Evolutionary conservation across 2,797 vertebrate species (phyloP).

Genomic region (Masticophis lateralis): DNA sequence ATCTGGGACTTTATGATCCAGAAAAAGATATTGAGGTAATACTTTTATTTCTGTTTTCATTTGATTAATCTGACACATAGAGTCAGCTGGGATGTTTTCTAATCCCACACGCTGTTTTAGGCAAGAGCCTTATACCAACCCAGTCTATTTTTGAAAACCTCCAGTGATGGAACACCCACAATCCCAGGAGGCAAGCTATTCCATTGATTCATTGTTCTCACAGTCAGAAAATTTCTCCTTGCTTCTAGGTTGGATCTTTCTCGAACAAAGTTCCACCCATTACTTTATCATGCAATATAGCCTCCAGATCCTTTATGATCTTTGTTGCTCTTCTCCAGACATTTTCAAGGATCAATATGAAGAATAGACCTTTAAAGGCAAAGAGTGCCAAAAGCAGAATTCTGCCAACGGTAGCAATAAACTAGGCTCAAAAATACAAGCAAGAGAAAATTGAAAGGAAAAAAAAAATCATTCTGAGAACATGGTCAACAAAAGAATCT

Average conservation of each 20-base stretch:
- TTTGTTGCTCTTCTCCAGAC: neutral
- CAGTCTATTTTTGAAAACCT: neutral
- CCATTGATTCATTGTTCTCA: neutral
- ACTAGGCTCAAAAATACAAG: neutral
- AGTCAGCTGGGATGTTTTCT: neutral
- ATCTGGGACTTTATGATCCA: neutral
- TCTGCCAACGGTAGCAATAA: neutral
- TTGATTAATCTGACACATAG: neutral
- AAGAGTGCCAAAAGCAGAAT: neutral
- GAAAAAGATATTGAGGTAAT: neutral
- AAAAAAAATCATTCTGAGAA: neutral
- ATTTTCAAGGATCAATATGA: neutral
- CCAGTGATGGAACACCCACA: neutral
- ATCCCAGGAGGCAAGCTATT: neutral
- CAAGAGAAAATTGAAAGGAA: neutral
- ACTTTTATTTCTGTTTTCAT: neutral
- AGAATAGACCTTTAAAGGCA: neutral
- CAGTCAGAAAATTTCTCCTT: neutral
- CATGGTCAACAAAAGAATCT: neutral
- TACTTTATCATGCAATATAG: neutral
- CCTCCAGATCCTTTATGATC: neutral
- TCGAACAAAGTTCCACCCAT: neutral
- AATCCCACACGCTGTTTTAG: neutral
- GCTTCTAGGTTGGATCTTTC: neutral
- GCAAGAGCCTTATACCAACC: neutral